phyloP scores from a whole-genome alignment of 2,888 invertebrate genomes.

The Bellardia bayeri region DNA sequence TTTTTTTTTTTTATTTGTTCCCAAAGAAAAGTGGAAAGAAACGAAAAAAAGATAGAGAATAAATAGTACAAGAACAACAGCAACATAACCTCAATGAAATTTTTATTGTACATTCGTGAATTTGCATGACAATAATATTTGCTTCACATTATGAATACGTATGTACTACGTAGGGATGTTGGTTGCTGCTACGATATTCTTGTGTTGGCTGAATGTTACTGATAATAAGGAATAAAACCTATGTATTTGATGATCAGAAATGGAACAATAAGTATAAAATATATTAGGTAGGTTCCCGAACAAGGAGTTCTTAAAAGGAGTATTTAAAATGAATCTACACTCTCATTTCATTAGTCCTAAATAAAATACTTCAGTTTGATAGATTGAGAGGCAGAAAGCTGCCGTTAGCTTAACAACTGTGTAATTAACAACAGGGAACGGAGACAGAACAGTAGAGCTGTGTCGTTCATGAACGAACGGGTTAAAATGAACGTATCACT shows the following conservation, averaged over 20 bases:
- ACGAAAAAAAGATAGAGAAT: conserved; percentile 2
- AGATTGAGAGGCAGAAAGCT: no score
- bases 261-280: background rate
- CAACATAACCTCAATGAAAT: conserved; percentile 66
- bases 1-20: background rate
- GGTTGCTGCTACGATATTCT: conserved; percentile 39
- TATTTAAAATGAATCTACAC: no score
- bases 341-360: no score
- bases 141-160: conserved; percentile 48
- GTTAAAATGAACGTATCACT: no score
- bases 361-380: no score
- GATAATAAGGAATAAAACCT: conserved; percentile 64
- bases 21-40: conserved; percentile 4
- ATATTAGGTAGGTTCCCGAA: no score
- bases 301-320: no score
- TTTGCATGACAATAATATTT: conserved; percentile 71
- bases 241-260: conserved; percentile 53
- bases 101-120: conserved; percentile 62
- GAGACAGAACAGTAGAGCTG: no score
- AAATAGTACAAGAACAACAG: conserved; percentile 14
- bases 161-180: conserved; percentile 47
- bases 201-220: conserved; percentile 53
- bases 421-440: no score
- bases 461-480: no score
- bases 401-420: no score